Evolutionary conservation across 1,140 invertebrate species (phyloP).

Genomic region (Ericerus pela): DNA sequence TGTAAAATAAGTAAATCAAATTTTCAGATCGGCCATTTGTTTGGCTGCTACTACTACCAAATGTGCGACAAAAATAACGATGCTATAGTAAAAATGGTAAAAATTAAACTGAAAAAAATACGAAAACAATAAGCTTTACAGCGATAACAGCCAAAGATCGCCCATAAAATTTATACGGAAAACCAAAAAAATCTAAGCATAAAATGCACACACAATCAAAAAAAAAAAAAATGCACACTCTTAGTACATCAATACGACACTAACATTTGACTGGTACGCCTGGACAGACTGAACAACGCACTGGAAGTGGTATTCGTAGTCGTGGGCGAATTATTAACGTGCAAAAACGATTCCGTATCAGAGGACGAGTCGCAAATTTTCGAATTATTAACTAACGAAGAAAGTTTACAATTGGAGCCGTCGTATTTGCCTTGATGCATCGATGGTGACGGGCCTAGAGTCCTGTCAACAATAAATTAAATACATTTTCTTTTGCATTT

Average conservation of each 20-base stretch:
- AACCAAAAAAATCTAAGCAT: neutral
- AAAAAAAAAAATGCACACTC: constrained; percentile 2
- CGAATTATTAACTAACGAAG: constrained; percentile 20
- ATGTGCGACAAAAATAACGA: no score
- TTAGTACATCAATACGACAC: no score
- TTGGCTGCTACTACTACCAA: no score
- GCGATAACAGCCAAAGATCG: no score
- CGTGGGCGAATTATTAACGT: neutral
- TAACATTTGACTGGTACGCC: constrained; percentile 9
- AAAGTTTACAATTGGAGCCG: constrained; percentile 22
- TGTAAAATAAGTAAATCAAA: no score
- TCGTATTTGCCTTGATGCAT: constrained; percentile 20
- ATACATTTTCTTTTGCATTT: no score
- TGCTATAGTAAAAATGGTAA: no score
- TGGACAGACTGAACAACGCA: neutral
- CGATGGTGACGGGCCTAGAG: constrained; percentile 13
- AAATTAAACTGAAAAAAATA: no score
- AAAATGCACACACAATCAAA: neutral
- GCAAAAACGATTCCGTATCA: neutral
- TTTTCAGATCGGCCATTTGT: no score
- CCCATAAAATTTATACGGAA: neutral
- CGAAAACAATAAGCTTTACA: no score
- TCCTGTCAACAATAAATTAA: no score
- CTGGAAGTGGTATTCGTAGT: neutral
- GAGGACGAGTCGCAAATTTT: constrained; percentile 13